Evolutionary conservation across 2,888 invertebrate genomes (phyloP).

Genomic region (Chymomyza fuscimana): DNA sequence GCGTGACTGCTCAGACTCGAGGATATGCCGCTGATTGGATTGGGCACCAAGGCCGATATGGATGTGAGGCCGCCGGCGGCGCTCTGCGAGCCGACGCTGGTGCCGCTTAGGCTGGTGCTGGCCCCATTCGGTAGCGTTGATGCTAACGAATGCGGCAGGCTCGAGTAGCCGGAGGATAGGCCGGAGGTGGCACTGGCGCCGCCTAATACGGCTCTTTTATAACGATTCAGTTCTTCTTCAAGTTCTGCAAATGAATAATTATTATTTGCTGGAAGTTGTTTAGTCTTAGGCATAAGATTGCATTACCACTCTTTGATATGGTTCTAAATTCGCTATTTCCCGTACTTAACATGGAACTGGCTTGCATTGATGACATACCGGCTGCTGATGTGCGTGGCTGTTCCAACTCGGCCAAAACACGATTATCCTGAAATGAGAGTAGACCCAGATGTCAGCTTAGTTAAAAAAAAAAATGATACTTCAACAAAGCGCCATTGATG

Average conservation of each 20-base stretch:
- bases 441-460: too few species aligned
- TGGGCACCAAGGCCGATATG: constrained; percentile 76
- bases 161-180: constrained; percentile 68
- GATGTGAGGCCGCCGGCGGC: constrained; percentile 66
- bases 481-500: too few species aligned
- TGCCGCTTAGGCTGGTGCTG: constrained; percentile 63
- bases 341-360: constrained; percentile 75
- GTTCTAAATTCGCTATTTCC: constrained; percentile 78
- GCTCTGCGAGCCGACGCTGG: constrained; percentile 63
- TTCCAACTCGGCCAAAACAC: constrained; percentile 93
- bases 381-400: constrained; percentile 83
- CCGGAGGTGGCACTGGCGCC: constrained; percentile 63
- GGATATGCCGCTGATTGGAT: constrained; percentile 81
- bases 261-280: not conserved
- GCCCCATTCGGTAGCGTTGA: constrained; percentile 73
- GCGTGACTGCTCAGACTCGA: constrained; percentile 87
- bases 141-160: constrained; percentile 74
- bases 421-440: constrained; percentile 82
- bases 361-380: constrained; percentile 75
- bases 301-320: constrained; percentile 77
- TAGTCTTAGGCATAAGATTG: too few species aligned
- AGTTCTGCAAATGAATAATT: constrained; percentile 57
- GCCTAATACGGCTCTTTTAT: constrained; percentile 75
- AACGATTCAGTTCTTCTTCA: constrained; percentile 78
- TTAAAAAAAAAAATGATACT: too few species aligned